Base-by-base conservation (phyloP, 2,113 vertebrate genomes). In the Narcine bancroftii region DNA sequence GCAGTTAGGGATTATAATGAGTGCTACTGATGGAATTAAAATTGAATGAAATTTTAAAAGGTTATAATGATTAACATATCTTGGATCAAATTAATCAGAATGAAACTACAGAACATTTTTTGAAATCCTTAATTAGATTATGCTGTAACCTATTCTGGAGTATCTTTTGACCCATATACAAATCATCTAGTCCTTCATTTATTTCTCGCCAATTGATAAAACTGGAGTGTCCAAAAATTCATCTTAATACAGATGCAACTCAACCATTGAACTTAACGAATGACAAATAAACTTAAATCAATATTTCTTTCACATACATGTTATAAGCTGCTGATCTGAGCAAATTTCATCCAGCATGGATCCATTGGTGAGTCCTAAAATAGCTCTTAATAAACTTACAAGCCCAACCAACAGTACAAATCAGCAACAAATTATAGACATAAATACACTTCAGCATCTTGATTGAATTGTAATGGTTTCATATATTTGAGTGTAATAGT, bases 91-190 rank as follows among this genome's bases (percentile, higher is more conserved):
- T 87, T 63, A 60, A 83, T 63, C 29, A 87, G 45, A 87, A 87
- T 60, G 17, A 87, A 87, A 33, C 50, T 36, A 60, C 53, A 36
- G 33, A 36, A 36, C n/a, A n/a, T 60, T n/a, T 47, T 87, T 87
- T 87, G 81, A 87, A 60, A 33, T n/a, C 53, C 53, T 87, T 53
- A 87, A 87, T 36, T 60, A 60, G 33, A 19, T 87, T 87, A 85
- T 11, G 50, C 15, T n/a, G 15, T 2, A 83, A 83, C 29, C 33
- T 53, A 60, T 85, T 56, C 26, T 5, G 53, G 53, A 15, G 36
- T 85, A 56, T 56, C 33, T 85, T 13, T 21, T 85, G n/a, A n/a
- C 17, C n/a, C n/a, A 7, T 56, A 85, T 60, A 60, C 36, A 53
- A 85, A 85, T 29, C 13, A 85, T 56, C 33, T 13, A 85, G 33